Conservation (phyloP, 2,797 vertebrate species). For the Somateria mollissima region DNA sequence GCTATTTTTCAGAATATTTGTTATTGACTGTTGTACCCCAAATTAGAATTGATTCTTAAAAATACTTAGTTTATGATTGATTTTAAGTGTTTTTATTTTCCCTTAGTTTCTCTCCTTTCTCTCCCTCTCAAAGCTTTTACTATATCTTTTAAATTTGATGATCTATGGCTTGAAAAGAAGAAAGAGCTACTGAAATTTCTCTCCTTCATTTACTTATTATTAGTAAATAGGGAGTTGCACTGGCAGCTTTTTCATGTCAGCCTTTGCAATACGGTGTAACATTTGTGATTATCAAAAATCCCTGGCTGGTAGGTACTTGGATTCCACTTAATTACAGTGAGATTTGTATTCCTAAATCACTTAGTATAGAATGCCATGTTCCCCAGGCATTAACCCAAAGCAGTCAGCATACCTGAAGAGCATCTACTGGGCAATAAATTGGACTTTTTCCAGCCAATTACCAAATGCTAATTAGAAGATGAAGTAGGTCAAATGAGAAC, state of each 20-base stretch:
- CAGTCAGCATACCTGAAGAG: background rate
- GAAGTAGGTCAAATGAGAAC: constrained; percentile 41
- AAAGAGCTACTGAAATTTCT: background rate
- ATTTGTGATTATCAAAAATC: background rate
- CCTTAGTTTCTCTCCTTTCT: background rate
- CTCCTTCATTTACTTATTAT: background rate
- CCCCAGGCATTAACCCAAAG: background rate
- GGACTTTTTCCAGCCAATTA: constrained; percentile 54
- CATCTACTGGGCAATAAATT: constrained; percentile 7
- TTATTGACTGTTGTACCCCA: background rate
- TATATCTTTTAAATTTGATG: background rate
- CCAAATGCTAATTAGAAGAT: constrained; percentile 46
- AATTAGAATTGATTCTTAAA: background rate
- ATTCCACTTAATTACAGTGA: constrained; percentile 11
- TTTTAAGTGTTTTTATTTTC: background rate
- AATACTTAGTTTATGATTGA: background rate
- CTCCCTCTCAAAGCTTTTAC: background rate
- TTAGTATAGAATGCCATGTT: background rate
- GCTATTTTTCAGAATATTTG: background rate
- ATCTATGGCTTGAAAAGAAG: background rate
- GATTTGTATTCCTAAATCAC: constrained; percentile 17
- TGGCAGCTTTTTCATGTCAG: background rate
- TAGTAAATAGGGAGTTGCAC: background rate
- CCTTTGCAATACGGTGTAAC: background rate
- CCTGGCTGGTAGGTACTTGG: background rate